phyloP scores from a whole-genome alignment of 2,113 vertebrate genomes.

The Cebidichthys violaceus region DNA sequence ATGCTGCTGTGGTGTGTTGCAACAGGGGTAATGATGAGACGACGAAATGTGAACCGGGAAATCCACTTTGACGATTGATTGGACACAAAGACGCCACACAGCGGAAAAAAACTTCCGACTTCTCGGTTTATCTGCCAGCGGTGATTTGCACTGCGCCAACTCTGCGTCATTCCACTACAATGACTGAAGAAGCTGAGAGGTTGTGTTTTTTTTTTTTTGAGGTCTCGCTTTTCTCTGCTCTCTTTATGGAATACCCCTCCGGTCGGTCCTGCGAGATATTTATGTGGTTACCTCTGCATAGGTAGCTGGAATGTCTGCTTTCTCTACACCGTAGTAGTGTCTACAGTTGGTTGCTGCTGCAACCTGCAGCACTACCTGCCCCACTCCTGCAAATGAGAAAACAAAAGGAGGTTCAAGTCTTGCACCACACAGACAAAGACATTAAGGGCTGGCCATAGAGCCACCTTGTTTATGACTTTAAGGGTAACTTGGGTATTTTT shows the following conservation, averaged over 20 bases:
- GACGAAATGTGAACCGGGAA: constrained; percentile 1
- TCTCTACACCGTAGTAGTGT: constrained; percentile 99
- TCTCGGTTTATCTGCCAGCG: background rate
- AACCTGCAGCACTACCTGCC: constrained; percentile 98
- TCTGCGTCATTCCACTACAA: background rate
- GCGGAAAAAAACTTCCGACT: background rate
- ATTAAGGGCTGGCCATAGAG: background rate
- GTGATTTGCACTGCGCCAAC: background rate
- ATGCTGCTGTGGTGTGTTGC: constrained; percentile 1
- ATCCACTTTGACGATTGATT: constrained; percentile 1
- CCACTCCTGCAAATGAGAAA: constrained; percentile 87
- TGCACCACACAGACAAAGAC: constrained; percentile 8
- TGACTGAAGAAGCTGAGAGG: background rate
- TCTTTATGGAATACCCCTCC: background rate
- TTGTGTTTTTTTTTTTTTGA: background rate
- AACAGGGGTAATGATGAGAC: background rate
- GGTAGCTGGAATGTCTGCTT: constrained; percentile 97
- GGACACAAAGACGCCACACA: constrained; percentile 1
- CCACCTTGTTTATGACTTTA: background rate
- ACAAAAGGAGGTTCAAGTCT: background rate
- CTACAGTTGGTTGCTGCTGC: constrained; percentile 98
- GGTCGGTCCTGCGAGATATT: constrained; percentile 3
- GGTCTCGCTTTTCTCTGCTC: background rate
- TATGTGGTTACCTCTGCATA: constrained; percentile 93
- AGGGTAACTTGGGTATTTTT: no score